Base-by-base conservation (phyloP, 2,888 invertebrate genomes). In the Abscondita cerata region DNA sequence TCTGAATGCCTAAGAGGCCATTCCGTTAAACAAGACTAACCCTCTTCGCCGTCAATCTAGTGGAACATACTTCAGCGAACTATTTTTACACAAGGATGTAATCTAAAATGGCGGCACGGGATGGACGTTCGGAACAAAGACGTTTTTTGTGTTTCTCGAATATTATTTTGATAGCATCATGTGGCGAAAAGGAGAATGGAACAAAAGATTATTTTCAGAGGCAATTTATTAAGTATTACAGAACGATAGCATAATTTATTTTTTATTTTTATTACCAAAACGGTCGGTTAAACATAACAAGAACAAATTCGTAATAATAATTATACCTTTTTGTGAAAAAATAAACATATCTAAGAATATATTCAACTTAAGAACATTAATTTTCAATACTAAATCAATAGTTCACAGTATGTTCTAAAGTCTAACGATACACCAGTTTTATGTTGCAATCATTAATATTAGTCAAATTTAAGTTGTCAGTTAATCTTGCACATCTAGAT, bases 1-100 rank as follows among this genome's bases (percentile, higher is more conserved):
- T 52, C 56, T 50, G 51, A 54, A 18, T 18, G 54, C 56, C 73
- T 69, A 70, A 68, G 70, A 74, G 75, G 73, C 75, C 73, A 74
- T 75, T 75, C 72, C 68, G 69, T 65, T 66, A 71, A 68, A 68
- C 71, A 71, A n/a, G 68, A 67, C 69, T 68, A 68, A 74, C 77
- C 76, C 76, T 75, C 74, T 70, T 73, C 73, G 68, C 72, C 75
- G 76, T 76, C 76, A 76, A 77, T 77, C 76, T 76, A 75, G 77
- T 78, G 78, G 76, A 76, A 75, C 76, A 78, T 77, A 78, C 78
- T 78, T 78, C 72, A 75, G 73, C 78, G 78, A 77, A 77, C 79
- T 80, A 79, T 79, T 80, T 80, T 79, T 79, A 80, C 77, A 76
- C 76, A 73, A 75, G 75, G 72, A 73, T 72, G 71, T 73, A 75